These are phyloP conservation scores for Atherinomorus stipes DNA, from an alignment of 2,113 vertebrate species.

Conservation along the genomic window DNA sequence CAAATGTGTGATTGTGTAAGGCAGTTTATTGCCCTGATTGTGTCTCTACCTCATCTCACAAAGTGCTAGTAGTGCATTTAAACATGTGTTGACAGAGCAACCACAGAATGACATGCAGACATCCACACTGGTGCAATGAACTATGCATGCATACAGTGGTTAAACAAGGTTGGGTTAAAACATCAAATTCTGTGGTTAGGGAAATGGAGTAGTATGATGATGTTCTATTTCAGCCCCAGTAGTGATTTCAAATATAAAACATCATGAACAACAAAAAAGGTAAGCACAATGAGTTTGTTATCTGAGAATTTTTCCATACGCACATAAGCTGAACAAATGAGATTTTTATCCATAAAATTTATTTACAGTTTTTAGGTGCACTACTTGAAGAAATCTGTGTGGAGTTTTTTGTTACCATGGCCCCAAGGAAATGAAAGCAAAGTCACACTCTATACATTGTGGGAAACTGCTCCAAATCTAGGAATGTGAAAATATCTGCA, in stretches of 20 bases:
- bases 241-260: slow-evolving; percentile 5
- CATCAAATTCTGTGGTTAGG: not conserved
- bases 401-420: not conserved
- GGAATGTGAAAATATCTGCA: not conserved
- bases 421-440: not conserved
- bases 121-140: not conserved
- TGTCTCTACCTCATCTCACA: slow-evolving; percentile 11
- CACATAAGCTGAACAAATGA: no score
- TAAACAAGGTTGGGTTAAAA: slow-evolving; percentile 8
- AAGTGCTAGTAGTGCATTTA: not conserved
- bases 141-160: not conserved
- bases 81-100: slow-evolving; percentile 25
- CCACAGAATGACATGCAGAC: slow-evolving; percentile 21
- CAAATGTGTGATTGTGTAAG: not conserved
- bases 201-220: slow-evolving; percentile 1
- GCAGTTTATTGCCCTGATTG: slow-evolving; percentile 23
- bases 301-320: not conserved
- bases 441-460: not conserved
- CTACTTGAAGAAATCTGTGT: not conserved
- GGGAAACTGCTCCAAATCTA: not conserved
- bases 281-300: not conserved
- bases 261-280: no score
- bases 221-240: no score
- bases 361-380: slow-evolving; percentile 3
- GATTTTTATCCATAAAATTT: not conserved